Conservation (phyloP, 2,888 invertebrate species). For the Callyntrura sp. region DNA sequence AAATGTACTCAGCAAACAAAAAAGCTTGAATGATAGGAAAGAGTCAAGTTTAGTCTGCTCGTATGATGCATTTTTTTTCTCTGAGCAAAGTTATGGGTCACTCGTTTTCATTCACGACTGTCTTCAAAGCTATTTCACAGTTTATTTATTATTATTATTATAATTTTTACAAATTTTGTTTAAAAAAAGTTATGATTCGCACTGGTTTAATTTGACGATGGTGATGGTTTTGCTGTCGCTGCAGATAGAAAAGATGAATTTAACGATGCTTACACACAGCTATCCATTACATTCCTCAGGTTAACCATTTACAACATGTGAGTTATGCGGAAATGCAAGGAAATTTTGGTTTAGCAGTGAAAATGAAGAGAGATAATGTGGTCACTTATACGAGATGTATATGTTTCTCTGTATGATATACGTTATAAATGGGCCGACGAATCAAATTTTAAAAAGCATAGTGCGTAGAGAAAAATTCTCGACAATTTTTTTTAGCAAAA, state of each 20-base stretch:
- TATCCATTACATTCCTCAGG: conserved; percentile 38
- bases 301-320: not conserved
- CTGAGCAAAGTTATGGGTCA: conserved; percentile 7
- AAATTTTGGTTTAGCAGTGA: not conserved
- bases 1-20: not conserved
- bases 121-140: conserved; percentile 22
- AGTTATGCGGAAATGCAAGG: not conserved
- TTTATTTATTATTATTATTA: conserved; percentile 39
- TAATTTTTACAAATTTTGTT: conserved; percentile 11
- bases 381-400: not conserved
- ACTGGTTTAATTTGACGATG: conserved; percentile 37
- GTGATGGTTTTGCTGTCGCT: not conserved
- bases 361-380: conserved; percentile 14
- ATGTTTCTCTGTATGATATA: not conserved
- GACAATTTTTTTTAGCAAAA: conserved; percentile 24
- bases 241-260: conserved; percentile 17
- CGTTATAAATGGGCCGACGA: not conserved
- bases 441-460: conserved; percentile 5
- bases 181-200: conserved; percentile 47
- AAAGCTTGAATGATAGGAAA: not conserved
- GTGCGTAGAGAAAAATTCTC: conserved; percentile 4
- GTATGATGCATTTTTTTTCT: not conserved
- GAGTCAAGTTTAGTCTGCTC: not conserved
- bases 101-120: conserved; percentile 1
- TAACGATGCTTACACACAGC: not conserved